These are phyloP conservation scores for Oreortyx pictus DNA, from an alignment of 2,797 vertebrate species.

Conservation along the genomic window DNA sequence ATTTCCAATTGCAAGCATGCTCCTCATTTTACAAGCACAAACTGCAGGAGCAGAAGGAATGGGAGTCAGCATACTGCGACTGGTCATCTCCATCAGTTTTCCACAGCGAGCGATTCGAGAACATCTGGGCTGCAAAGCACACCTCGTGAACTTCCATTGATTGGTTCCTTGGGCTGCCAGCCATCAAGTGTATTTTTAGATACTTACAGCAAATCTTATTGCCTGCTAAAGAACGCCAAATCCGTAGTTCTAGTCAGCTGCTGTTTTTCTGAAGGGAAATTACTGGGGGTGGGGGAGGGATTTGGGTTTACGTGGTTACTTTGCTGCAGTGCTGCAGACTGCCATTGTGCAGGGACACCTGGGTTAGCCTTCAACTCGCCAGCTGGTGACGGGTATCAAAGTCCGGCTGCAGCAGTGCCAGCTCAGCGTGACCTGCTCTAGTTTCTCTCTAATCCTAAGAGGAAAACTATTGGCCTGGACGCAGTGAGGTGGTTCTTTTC, in stretches of 20 bases:
- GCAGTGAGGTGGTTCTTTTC: not conserved
- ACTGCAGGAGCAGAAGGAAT: not conserved
- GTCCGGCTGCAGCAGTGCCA: constrained; percentile 16
- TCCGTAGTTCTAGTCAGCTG: constrained; percentile 37
- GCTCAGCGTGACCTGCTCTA: not conserved
- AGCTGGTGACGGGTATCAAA: constrained; percentile 14
- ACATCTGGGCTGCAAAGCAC: constrained; percentile 60
- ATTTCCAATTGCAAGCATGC: not conserved
- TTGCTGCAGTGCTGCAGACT: constrained; percentile 43
- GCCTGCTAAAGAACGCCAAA: constrained; percentile 26
- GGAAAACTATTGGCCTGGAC: not conserved
- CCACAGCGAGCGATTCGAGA: not conserved
- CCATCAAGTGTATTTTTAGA: constrained; percentile 58
- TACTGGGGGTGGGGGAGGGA: not conserved
- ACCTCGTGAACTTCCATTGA: constrained; percentile 67
- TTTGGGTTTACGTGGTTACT: constrained; percentile 23
- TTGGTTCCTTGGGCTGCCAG: constrained; percentile 45
- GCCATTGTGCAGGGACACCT: not conserved
- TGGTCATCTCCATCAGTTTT: not conserved
- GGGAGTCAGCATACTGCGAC: not conserved
- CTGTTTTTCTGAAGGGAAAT: constrained; percentile 8
- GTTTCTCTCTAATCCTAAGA: not conserved
- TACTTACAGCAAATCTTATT: constrained; percentile 55
- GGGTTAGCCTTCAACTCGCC: constrained; percentile 4
- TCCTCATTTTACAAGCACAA: not conserved